Base-by-base conservation (phyloP, 2,888 invertebrate genomes). In the Anarsia innoxiella region DNA sequence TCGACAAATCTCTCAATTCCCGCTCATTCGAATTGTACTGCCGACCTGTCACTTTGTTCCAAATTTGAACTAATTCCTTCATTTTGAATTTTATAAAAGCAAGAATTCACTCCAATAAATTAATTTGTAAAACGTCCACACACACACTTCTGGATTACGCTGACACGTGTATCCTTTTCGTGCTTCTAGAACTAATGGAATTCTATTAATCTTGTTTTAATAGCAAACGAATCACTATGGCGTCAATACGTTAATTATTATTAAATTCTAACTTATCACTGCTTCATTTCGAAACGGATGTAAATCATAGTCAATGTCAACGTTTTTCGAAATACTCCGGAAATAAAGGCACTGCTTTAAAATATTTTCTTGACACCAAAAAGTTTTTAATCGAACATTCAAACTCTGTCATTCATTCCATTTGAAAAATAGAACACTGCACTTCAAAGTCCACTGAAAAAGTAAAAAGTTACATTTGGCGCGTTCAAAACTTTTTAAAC, bases 31-130 rank as follows among this genome's bases (percentile, higher is more conserved):
- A 66, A 54, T 80, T 86, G 53, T 89, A 90, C 10, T 84, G 82
- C 36, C 86, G 72, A 2, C 85, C 80, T 31, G 88, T 62, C 23
- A 87, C 66, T 16, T 73, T 69, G 34, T 71, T 84, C 87, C 87
- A 90, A 48, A 89, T 86, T 68, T 88, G 86, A 49, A 80, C 73
- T 11, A 90, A 63, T 49, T 90, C 90, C 71, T 90, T 90, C 90
- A 90, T 90, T 49, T 56, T 69, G 41, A 35, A 9, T 25, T 9
- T 9, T 25, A 9, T 9, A 25, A 9, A 46, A 64, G 39, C 43
- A 12, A 48, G 43, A 46, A 26, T 9, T 9, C 3, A 31, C n/a
- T n/a, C 11, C 8, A 23, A 11, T 23, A 11, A 12, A 23, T 16
- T 13, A 13, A 26, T 37, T 23, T 23, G 19, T 30, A 26, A 12